These are phyloP conservation scores for Littorina saxatilis DNA, from an alignment of 1,140 invertebrate genomes.

Conservation along the genomic window DNA sequence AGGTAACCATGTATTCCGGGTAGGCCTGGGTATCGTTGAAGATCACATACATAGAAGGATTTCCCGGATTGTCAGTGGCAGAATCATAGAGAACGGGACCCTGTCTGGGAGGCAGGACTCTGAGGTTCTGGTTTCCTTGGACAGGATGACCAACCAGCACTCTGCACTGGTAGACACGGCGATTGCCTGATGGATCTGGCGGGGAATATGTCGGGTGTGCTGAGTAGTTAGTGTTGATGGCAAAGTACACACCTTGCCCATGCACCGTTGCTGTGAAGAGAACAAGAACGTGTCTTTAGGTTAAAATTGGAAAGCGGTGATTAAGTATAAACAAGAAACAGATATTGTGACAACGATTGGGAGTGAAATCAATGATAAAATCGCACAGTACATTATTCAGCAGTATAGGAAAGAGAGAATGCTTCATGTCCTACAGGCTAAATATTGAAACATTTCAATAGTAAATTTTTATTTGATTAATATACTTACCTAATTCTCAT, in stretches of 20 bases:
- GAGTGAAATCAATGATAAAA: no score
- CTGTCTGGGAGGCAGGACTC: conserved; percentile 12
- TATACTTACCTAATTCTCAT: no score
- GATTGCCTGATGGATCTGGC: background rate
- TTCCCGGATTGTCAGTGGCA: conserved; percentile 20
- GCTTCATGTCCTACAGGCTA: no score
- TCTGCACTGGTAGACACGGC: conserved; percentile 31
- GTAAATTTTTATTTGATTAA: no score
- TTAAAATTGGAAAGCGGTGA: no score
- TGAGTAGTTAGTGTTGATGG: conserved; percentile 29
- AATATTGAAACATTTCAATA: no score
- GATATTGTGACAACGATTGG: no score
- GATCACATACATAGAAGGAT: conserved; percentile 48
- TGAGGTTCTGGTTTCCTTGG: background rate
- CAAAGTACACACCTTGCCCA: conserved; percentile 26
- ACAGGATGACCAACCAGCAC: conserved; percentile 39
- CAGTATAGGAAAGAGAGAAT: no score
- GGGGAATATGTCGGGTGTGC: conserved; percentile 43
- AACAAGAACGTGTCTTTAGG: no score
- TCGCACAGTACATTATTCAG: no score
- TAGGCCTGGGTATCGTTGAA: conserved; percentile 64
- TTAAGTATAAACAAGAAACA: no score
- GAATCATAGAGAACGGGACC: conserved; percentile 49
- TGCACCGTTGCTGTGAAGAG: background rate
- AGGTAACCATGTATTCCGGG: conserved; percentile 55